phyloP scores from a whole-genome alignment of 2,113 vertebrate genomes.

The Mesitornis unicolor region DNA sequence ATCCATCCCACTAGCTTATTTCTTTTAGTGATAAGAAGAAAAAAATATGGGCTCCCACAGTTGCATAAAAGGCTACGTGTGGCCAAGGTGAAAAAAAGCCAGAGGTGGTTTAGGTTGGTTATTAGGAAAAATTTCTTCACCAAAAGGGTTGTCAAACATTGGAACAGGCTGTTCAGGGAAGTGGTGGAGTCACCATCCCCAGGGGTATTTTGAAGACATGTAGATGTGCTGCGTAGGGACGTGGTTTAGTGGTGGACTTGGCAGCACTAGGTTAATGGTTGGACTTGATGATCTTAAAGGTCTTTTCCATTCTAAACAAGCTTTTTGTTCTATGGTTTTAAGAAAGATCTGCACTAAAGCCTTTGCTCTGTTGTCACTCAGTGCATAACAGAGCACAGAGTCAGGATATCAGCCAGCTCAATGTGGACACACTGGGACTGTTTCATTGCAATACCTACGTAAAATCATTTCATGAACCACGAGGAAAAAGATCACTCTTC shows the following conservation, averaged over 20 bases:
- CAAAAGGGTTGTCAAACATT: too few relatives aligned
- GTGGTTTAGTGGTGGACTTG: too few relatives aligned
- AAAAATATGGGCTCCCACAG: neutral
- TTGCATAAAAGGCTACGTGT: neutral
- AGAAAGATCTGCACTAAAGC: neutral
- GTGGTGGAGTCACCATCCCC: too few relatives aligned
- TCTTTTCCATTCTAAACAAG: too few relatives aligned
- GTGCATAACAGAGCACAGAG: neutral
- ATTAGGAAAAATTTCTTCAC: too few relatives aligned
- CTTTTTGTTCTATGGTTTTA: too few relatives aligned
- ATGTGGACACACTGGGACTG: neutral
- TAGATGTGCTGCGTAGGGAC: too few relatives aligned
- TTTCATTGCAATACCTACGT: accelerated
- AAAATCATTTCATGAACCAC: neutral
- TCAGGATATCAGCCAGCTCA: neutral
- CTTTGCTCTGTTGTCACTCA: neutral
- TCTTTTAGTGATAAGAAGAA: neutral
- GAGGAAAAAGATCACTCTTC: neutral
- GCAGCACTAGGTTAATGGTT: too few relatives aligned
- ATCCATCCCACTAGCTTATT: neutral
- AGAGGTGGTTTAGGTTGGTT: too few relatives aligned
- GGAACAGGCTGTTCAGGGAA: too few relatives aligned
- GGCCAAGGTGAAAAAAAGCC: neutral
- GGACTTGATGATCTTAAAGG: too few relatives aligned
- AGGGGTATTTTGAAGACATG: too few relatives aligned